Evolutionary conservation across 2,888 invertebrate species (phyloP).

Genomic region (Hemicrepidius hirtus): DNA sequence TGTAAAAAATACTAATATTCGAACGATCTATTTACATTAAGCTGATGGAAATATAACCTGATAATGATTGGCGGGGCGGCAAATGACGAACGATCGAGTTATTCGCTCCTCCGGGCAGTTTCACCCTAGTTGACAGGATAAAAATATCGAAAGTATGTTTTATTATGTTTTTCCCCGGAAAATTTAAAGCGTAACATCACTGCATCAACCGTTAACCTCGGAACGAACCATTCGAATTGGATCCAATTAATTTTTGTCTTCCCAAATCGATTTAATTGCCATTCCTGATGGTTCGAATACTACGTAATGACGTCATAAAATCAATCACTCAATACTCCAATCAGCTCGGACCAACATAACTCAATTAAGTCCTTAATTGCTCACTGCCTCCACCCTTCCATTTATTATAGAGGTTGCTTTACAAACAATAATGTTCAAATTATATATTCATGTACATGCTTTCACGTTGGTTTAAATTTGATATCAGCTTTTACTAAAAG

Average conservation of each 20-base stretch:
- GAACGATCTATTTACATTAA: constrained; percentile 58
- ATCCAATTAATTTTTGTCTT: constrained; percentile 41
- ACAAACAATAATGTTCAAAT: constrained; percentile 52
- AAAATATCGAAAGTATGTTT: constrained; percentile 52
- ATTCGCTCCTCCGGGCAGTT: constrained; percentile 54
- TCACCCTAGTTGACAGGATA: constrained; percentile 45
- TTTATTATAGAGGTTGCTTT: constrained; percentile 51
- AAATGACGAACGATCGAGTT: constrained; percentile 65
- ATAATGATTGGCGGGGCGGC: constrained; percentile 64
- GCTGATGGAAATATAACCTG: constrained; percentile 65
- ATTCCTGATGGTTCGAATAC: constrained; percentile 43
- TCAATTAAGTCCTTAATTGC: constrained; percentile 65
- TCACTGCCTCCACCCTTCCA: constrained; percentile 56
- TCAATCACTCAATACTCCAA: constrained; percentile 66
- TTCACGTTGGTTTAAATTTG: constrained; percentile 43
- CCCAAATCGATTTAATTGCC: constrained; percentile 48
- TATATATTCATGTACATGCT: constrained; percentile 48
- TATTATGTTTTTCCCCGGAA: constrained; percentile 38
- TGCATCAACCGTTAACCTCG: not conserved
- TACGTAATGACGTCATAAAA: constrained; percentile 64
- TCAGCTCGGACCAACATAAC: constrained; percentile 63
- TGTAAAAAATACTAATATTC: constrained; percentile 58
- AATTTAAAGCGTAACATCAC: constrained; percentile 5
- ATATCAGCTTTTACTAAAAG: constrained; percentile 30
- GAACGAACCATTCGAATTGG: constrained; percentile 20